Evolutionary conservation across 2,113 vertebrate genomes (phyloP).

Genomic region (Cryptoleucopteryx plumbea): DNA sequence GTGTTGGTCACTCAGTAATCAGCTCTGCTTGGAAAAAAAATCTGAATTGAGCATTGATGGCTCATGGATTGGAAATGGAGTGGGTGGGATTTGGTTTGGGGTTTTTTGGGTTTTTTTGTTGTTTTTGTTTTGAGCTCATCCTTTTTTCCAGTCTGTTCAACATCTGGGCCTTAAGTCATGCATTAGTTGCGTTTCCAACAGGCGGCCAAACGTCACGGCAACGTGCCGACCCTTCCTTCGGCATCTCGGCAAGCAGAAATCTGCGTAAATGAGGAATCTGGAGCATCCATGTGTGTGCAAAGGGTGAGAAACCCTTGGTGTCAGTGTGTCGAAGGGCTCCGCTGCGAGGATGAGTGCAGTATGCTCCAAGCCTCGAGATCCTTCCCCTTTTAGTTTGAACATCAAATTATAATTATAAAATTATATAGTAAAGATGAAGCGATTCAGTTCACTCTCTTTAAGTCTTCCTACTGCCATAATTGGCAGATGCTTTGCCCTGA

Average conservation of each 20-base stretch:
- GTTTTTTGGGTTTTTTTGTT: background rate
- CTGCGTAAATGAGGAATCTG: background rate
- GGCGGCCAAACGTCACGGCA: background rate
- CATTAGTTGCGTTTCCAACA: background rate
- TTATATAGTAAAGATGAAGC: background rate
- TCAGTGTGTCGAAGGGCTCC: fast-evolving
- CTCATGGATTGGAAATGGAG: background rate
- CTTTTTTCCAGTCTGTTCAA: background rate
- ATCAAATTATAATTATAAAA: background rate
- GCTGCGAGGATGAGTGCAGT: fast-evolving
- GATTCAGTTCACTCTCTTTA: background rate
- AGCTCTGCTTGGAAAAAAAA: background rate
- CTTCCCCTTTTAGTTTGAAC: background rate
- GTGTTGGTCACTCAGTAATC: background rate
- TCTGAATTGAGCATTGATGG: background rate
- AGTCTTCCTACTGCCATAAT: background rate
- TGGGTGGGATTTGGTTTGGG: background rate
- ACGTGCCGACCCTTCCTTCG: background rate
- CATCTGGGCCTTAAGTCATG: constrained; percentile 1
- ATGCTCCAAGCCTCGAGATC: background rate
- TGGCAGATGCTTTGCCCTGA: constrained; percentile 12
- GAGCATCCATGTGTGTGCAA: background rate
- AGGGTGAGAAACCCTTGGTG: background rate
- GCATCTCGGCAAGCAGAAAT: background rate
- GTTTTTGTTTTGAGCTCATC: background rate